A percentile compares a stretch with the other conserved stretches of the same genome.
Conservation (phyloP, 53 echinoderm and acorn worm genomes). For the Arbacia lixula region DNA sequence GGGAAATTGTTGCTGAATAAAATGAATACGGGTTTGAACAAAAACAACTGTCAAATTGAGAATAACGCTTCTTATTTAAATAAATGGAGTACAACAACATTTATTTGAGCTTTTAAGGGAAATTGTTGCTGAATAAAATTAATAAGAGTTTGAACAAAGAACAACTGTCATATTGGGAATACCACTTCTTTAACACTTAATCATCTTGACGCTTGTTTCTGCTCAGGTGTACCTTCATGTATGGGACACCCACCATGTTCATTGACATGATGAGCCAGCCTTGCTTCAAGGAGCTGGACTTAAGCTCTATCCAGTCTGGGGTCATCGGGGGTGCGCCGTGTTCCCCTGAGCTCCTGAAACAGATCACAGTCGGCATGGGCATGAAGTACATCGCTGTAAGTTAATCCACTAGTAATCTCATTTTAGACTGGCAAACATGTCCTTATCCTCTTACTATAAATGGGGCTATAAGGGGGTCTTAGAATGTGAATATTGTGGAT, state of each 20-base stretch:
- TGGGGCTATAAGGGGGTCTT: too few relatives aligned
- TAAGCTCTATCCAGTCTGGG: slow-evolving; percentile 44
- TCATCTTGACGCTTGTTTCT: neutral
- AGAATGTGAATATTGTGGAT: too few relatives aligned
- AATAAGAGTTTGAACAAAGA: too few relatives aligned
- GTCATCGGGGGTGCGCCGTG: slow-evolving; percentile 76
- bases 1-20: too few relatives aligned
- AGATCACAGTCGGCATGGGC: slow-evolving; percentile 61
- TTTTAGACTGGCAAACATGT: neutral
- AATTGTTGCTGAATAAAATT: too few relatives aligned
- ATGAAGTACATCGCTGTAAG: slow-evolving; percentile 78
- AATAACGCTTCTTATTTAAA: too few relatives aligned
- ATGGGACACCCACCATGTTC: slow-evolving; percentile 86
- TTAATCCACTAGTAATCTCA: neutral
- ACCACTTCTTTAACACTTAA: neutral
- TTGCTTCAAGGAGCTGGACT: slow-evolving; percentile 23
- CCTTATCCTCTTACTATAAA: neutral
- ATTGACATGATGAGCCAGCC: slow-evolving; percentile 81
- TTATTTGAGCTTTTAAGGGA: too few relatives aligned
- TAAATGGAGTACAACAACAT: too few relatives aligned
- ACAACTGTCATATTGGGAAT: too few relatives aligned
- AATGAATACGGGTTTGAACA: too few relatives aligned
- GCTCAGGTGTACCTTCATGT: slow-evolving; percentile 61
- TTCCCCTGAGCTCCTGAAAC: slow-evolving; percentile 64
- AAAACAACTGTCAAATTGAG: too few relatives aligned